Evolutionary conservation across 1,140 invertebrate species (phyloP).

Genomic region (Temnothorax curvispinosus): DNA sequence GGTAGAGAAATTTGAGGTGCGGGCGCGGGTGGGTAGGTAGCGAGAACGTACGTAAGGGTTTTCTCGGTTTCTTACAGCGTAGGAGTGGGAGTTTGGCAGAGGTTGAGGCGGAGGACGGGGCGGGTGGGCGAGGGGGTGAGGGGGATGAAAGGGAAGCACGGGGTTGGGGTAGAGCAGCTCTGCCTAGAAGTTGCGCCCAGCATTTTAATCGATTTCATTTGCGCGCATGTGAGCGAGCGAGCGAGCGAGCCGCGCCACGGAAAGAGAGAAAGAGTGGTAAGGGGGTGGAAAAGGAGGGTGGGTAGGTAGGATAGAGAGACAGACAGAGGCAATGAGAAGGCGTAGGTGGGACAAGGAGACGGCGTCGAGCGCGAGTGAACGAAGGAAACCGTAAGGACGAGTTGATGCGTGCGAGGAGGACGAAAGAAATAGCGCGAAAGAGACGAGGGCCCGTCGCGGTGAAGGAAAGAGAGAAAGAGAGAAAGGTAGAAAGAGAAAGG

Average conservation of each 20-base stretch:
- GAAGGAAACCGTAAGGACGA: conserved; percentile 50
- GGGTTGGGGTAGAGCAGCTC: conserved; percentile 71
- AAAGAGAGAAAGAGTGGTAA: conserved; percentile 58
- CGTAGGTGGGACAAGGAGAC: conserved; percentile 35
- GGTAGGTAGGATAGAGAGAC: conserved; percentile 74
- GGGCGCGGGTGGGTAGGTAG: conserved; percentile 62
- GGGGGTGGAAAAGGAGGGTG: conserved; percentile 30
- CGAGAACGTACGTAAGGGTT: conserved; percentile 83
- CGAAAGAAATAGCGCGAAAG: conserved; percentile 62
- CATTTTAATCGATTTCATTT: conserved; percentile 87
- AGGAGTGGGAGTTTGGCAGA: conserved; percentile 73
- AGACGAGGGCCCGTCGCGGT: conserved; percentile 43
- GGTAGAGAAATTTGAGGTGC: conserved; percentile 44
- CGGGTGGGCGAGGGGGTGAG: conserved; percentile 31
- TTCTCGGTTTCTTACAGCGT: conserved; percentile 83
- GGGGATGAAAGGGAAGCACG: conserved; percentile 54
- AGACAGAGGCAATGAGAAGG: conserved; percentile 65
- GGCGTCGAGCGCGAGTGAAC: conserved; percentile 19
- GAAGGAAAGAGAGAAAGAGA: conserved; percentile 48
- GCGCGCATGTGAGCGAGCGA: conserved; percentile 84
- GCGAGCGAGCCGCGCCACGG: conserved; percentile 74
- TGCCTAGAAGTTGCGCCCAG: conserved; percentile 85
- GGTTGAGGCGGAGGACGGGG: conserved; percentile 69
- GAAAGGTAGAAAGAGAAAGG: conserved; percentile 59
- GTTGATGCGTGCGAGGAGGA: conserved; percentile 61